Conservation (phyloP, 2,797 vertebrate species). For the Cossypha caffra region DNA sequence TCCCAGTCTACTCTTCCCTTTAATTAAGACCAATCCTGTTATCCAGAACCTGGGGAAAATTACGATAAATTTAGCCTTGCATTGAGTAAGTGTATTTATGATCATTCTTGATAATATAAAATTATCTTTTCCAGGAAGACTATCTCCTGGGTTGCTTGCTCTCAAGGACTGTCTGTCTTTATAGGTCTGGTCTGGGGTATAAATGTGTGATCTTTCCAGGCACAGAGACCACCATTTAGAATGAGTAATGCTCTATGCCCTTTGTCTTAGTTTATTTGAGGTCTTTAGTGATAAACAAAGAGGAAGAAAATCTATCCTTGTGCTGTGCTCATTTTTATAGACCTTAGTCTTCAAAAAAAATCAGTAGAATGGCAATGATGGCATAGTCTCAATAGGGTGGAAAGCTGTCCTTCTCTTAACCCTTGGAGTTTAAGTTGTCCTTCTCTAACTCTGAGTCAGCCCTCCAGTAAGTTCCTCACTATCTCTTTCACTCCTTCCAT, state of each 20-base stretch:
- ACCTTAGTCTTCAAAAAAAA: neutral
- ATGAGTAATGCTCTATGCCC: neutral
- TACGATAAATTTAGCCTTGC: neutral
- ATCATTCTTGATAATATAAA: neutral
- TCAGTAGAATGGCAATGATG: neutral
- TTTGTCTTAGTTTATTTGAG: neutral
- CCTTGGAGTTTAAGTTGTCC: neutral
- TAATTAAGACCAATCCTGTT: conserved; percentile 6
- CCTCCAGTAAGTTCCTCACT: neutral
- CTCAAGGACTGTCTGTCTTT: neutral
- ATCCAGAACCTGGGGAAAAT: neutral
- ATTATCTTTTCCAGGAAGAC: neutral
- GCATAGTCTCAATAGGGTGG: neutral
- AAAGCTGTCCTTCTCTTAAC: neutral
- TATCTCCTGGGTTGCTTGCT: neutral
- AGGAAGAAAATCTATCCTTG: neutral
- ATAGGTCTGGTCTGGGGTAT: neutral
- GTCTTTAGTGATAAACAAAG: neutral
- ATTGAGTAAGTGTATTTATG: neutral
- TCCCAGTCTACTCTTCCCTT: neutral
- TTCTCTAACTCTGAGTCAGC: neutral
- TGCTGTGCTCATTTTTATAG: neutral
- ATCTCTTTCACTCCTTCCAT: neutral
- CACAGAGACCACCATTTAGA: neutral
- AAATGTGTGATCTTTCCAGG: neutral